Evolutionary conservation across 2,797 vertebrate species (phyloP), one percentile per base, ranked within the genome.

Genomic region (Mycteria americana): DNA sequence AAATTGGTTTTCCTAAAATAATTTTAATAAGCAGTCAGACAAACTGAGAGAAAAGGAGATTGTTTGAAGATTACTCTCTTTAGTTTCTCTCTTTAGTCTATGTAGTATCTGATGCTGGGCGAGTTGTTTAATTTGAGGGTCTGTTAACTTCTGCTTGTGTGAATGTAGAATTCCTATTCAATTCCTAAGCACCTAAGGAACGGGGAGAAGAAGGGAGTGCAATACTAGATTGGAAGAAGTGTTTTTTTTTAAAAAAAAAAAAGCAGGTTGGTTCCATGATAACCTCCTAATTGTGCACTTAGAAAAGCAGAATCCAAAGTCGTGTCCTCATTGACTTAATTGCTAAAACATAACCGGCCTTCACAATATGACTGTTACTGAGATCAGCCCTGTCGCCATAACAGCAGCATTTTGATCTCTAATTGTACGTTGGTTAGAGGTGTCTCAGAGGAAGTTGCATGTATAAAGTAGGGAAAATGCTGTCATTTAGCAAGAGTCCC

Each of bases 351-450:
- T 63, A 86, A 5, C 46, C 0, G 0, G 54, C 33, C 77, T 90
- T 88, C 76, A 35, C 43, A n/a, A 35, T 91, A 43, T 82, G 80
- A 46, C 48, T 67, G 77, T 70, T 69, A 41, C 25, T 78, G 80
- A 77, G 80, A 87, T 83, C 77, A 90, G n/a, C 60, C 85, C 75
- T 80, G 80, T 93, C 1, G 0, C 80, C 22, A 4, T 63, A 90
- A 85, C 84, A 87, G 80, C 88, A 67, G 48, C 31, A 30, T 93
- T 92, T 95, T 92, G 50, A 57, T 93, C 77, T 92, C 48, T 91
- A 80, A 91, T 95, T 95, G 50, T 33, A 23, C 45, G 43, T 50
- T 86, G 65, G 65, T 87, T 84, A 73, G 73, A 65, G 18, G 25
- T 85, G 72, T 88, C 53, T 93, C 59, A 27, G 79, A 83, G 69